Base-by-base conservation (phyloP, 2,888 invertebrate species). In the Hirudinaria manillensis region DNA sequence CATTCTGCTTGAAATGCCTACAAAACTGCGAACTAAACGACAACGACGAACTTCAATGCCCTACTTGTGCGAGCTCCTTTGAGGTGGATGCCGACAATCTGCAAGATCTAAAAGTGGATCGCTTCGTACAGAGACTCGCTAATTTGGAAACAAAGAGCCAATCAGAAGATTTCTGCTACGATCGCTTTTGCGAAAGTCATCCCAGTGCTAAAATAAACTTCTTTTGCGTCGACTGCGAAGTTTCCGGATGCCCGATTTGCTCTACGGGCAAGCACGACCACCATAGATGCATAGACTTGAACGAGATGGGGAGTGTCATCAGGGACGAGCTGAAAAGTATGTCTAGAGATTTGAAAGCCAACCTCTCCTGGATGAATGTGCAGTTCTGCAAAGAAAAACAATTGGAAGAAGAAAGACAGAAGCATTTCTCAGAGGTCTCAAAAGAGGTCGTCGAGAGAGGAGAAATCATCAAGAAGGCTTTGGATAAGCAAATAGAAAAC, bases 141-240 rank as follows among this genome's bases (percentile, higher is more conserved):
- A 21, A 13, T 29, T 29, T 36, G n/a, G 32, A 68, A 10, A 34
- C 29, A n/a, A 68, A 36, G 32, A 61, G 61, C 13, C 45, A 45
- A 45, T 24, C 68, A 1, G 68, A 68, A 34, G n/a, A 68, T 10
- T 68, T 68, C 36, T 68, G 38, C 24, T 65, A 56, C 3, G 65
- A 65, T 13, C 55, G 29, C 16, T 29, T 27, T 21, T 72, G 72
- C 32, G 32, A 27, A 29, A 51, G 21, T 19, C 73, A 73, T 65
- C 73, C 73, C 0, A 73, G 45, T 65, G 56, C 55, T 36, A 24
- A 38, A 34, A 56, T 73, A 3, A 73, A 73, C 24, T 73, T 73
- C 34, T 73, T 73, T 27, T 73, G 73, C 21, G 73, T 65, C 34
- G 56, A 61, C 16, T 73, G 73, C 32, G 73, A 73, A 73, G 65